Evolutionary conservation across 2,888 invertebrate genomes (phyloP), one percentile per base, ranked within the genome.

Genomic region (Trissolcus japonicus): DNA sequence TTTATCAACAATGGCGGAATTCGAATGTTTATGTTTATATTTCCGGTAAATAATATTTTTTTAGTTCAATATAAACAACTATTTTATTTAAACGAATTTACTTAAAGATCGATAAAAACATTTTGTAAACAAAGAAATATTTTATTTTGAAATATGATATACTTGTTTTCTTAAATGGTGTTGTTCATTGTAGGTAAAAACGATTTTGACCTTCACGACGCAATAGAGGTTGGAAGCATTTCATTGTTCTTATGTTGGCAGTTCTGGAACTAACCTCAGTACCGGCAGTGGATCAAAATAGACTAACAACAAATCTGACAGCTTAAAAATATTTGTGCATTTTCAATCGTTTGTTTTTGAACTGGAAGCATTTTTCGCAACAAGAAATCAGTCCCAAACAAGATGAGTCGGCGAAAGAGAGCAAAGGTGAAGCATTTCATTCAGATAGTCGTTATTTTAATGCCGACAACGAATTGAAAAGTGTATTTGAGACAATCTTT

Each of bases 391-490:
- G 21, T 16, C 25, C 3, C 46, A 11, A 16, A 53, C 62, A 83
- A 85, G 86, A 92, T 92, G 92, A 92, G 92, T 86, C 91, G 92
- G 53, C 90, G 92, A 76, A 92, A 92, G 85, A 91, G 92, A 80
- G 88, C 90, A 51, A 92, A 91, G 91, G 92, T 90, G 11, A 81
- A 61, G 79, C 78, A 46, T 17, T 11, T 17, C 0, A 14, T 46
- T 7, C 6, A 2, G n/a, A 43, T 43, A 46, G 16, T 46, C 14
- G 1, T 46, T 14, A 7, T 46, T 14, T 46, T 9, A 4, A 9
- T 46, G 6, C 6, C n/a, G 6, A 16, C 3, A 7, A 9, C 7
- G 1, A 11, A 11, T 9, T 11, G 35, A 35, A 46, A 46, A 14
- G 14, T 14, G 46, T 14, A 6, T 14, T 16, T 46, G 14, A 14